Evolutionary conservation across 2,797 vertebrate genomes (phyloP).

Genomic region (Halcyon chelicuti): DNA sequence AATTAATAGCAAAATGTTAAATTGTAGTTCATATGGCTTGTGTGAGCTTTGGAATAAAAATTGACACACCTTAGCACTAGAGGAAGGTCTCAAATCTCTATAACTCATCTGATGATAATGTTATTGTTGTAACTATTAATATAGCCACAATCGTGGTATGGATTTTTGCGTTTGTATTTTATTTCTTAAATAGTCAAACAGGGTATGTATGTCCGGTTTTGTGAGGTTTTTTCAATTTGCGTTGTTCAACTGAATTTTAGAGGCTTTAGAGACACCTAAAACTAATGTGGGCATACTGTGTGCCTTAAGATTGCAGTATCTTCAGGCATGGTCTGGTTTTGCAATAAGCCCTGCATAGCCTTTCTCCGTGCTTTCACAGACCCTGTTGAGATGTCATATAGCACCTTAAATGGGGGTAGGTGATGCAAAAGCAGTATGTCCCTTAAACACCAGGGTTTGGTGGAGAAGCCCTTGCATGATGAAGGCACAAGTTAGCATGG

Average conservation of each 20-base stretch:
- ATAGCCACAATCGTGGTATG: neutral
- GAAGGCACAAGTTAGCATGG: neutral
- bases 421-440: neutral
- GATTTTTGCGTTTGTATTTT: neutral
- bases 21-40: neutral
- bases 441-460: neutral
- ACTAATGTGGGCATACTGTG: neutral
- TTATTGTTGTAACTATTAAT: neutral
- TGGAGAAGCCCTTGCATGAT: neutral
- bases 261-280: neutral
- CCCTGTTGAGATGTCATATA: neutral
- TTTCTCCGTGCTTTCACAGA: neutral
- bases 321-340: neutral
- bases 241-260: neutral
- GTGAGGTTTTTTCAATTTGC: neutral
- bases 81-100: neutral
- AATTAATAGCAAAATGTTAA: slow-evolving; percentile 31
- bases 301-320: neutral
- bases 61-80: neutral
- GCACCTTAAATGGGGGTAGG: neutral
- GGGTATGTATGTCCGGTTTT: neutral
- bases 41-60: neutral
- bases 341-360: neutral
- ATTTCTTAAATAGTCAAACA: neutral
- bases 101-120: neutral